Evolutionary conservation across 1,140 invertebrate genomes (phyloP).

Genomic region (Brachionus manjavacas): DNA sequence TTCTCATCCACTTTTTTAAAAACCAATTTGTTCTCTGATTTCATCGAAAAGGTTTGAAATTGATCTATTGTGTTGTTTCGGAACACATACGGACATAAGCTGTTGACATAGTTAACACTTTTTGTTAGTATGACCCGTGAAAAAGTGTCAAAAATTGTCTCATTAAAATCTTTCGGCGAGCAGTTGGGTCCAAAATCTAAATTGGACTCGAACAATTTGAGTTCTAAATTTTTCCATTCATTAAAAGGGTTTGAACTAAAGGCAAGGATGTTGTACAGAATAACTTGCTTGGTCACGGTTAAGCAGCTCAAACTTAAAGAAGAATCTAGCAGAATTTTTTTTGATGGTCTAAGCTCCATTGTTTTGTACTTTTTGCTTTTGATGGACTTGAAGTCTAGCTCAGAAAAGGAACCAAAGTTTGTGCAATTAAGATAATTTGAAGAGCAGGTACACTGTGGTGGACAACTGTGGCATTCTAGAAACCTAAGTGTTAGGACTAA

Average conservation of each 20-base stretch:
- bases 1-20: not conserved
- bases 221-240: not conserved
- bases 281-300: not conserved
- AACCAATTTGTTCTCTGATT: not conserved
- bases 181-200: not conserved
- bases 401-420: not conserved
- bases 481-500: not conserved
- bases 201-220: conserved; percentile 6
- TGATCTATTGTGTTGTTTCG: not conserved
- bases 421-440: not conserved
- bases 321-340: not conserved
- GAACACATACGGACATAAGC: not conserved
- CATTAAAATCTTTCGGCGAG: not conserved
- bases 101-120: not conserved
- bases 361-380: not conserved
- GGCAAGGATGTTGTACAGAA: not conserved
- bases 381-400: not conserved
- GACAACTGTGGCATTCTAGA: not conserved
- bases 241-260: conserved; percentile 4
- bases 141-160: not conserved
- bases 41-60: not conserved
- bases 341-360: not conserved
- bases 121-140: not conserved
- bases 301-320: not conserved
- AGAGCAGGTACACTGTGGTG: not conserved